A percentile compares a stretch with the other conserved stretches of the same genome.
phyloP scores from a whole-genome alignment of 2,113 vertebrate genomes.

The Dicaeum eximium region DNA sequence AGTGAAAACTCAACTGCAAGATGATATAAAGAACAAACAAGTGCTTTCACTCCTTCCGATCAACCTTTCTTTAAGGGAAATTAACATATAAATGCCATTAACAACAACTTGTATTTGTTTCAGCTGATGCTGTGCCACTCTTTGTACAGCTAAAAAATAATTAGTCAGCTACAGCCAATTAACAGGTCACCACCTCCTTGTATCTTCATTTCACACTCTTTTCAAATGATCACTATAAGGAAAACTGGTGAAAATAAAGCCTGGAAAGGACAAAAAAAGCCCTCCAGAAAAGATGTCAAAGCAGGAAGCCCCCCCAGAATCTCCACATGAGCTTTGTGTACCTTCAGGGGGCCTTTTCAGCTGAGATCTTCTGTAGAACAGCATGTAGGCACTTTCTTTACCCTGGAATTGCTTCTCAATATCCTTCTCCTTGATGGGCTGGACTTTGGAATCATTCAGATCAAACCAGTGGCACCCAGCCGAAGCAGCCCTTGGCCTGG shows the following conservation, averaged over 20 bases:
- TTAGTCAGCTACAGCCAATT: not conserved
- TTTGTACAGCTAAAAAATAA: not conserved
- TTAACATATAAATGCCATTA: rapidly evolving
- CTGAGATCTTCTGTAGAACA: slow-evolving; percentile 90
- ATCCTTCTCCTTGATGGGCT: slow-evolving; percentile 84
- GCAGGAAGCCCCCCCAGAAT: not conserved
- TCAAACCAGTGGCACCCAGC: slow-evolving; percentile 89
- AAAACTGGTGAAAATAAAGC: not conserved
- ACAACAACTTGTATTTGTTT: not conserved
- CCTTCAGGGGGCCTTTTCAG: slow-evolving; percentile 85
- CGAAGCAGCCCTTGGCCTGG: not conserved
- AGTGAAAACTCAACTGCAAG: not conserved
- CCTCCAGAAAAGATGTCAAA: not conserved
- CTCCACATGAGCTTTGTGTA: slow-evolving; percentile 41
- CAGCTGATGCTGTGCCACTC: not conserved
- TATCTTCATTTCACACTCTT: not conserved
- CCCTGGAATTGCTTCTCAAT: slow-evolving; percentile 95
- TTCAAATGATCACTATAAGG: not conserved
- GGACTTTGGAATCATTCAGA: slow-evolving; percentile 87
- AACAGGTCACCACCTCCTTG: not conserved
- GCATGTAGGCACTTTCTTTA: slow-evolving; percentile 97
- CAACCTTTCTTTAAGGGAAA: not conserved
- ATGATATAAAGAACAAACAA: not conserved
- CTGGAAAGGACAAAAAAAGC: not conserved
- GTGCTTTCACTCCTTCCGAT: not conserved